These are phyloP conservation scores for Anthonomus grandis DNA, from an alignment of 1,140 invertebrate species.

Conservation along the genomic window DNA sequence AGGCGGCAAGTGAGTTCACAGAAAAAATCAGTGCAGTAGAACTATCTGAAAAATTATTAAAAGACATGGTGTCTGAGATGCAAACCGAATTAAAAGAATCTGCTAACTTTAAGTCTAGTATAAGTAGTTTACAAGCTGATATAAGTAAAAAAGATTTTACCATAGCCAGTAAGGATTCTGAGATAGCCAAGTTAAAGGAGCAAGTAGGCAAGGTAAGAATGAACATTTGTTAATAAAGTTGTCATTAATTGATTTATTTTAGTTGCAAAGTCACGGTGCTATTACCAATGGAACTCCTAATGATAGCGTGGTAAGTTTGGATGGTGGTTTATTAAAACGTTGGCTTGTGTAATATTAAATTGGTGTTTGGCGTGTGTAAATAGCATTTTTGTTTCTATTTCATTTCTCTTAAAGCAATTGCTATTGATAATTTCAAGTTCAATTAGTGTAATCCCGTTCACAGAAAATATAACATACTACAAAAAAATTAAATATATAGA, in stretches of 20 bases:
- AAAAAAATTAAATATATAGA: too few relatives aligned
- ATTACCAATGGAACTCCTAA: not conserved
- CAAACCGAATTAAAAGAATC: conserved; percentile 2
- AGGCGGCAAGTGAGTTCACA: not conserved
- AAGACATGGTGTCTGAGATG: conserved; percentile 14
- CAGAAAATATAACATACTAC: too few relatives aligned
- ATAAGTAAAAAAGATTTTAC: conserved; percentile 7
- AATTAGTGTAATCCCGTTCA: too few relatives aligned
- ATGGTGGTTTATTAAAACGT: too few relatives aligned
- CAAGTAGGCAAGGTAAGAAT: conserved; percentile 22
- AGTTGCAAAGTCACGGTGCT: not conserved
- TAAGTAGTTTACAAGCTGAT: conserved; percentile 4
- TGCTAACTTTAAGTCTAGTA: not conserved
- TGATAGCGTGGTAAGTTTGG: conserved; percentile 6
- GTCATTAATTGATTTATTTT: conserved; percentile 5
- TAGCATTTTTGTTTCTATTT: too few relatives aligned
- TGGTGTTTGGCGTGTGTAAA: too few relatives aligned
- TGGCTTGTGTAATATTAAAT: too few relatives aligned
- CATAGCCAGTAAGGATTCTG: conserved; percentile 9
- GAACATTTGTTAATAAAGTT: not conserved
- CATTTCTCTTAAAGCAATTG: too few relatives aligned
- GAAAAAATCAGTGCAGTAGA: conserved; percentile 12
- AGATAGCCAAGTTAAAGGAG: conserved; percentile 19
- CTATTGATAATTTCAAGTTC: too few relatives aligned
- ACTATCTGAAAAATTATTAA: conserved; percentile 9